Base-by-base conservation (phyloP, 2,888 invertebrate species). In the Colostygia pectinataria region DNA sequence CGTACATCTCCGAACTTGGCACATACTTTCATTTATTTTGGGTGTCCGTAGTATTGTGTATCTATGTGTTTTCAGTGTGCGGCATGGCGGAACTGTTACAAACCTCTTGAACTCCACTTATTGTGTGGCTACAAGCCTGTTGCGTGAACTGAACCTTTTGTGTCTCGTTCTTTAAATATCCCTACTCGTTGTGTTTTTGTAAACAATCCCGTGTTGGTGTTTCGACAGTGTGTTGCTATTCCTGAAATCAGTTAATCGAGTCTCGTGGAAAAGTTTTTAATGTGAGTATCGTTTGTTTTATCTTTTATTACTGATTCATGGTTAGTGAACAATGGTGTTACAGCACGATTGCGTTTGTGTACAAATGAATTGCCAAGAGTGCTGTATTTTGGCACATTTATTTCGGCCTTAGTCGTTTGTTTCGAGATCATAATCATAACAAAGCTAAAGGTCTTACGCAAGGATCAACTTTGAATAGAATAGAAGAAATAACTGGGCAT, bases 1-100 rank as follows among this genome's bases (percentile, higher is more conserved):
- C 4, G 18, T 20, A 61, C 68, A 63, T 66, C 57, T 68, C 61
- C 57, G 60, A 64, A 76, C 70, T 83, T 83, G 82, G 84, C 83
- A 80, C 57, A 48, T 49, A 47, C 27, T 50, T 52, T 59, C 60
- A 66, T 68, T 69, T 63, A 65, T 71, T 71, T 73, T 71, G 67
- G 55, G 56, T 57, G 44, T 57, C 47, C 25, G 10, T n/a, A 48
- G 49, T 32, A 54, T 52, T 48, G 42, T 41, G 47, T 49, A 40
- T 39, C 40, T 41, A 34, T 39, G 42, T 53, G 41, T 38, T 38
- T 37, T 53, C 41, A 46, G 47, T 36, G 48, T 40, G 36, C n/a
- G 25, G 24, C 8, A 14, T 49, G 20, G 42, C 44, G 49, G 53
- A 58, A 57, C 44, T 27, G 48, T 48, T 46, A 10, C 31, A 29